Percentiles rank a stretch among this genome's conserved stretches.
Evolutionary conservation across 2,888 invertebrate species (phyloP).

Genomic region (Pollenia labialis): DNA sequence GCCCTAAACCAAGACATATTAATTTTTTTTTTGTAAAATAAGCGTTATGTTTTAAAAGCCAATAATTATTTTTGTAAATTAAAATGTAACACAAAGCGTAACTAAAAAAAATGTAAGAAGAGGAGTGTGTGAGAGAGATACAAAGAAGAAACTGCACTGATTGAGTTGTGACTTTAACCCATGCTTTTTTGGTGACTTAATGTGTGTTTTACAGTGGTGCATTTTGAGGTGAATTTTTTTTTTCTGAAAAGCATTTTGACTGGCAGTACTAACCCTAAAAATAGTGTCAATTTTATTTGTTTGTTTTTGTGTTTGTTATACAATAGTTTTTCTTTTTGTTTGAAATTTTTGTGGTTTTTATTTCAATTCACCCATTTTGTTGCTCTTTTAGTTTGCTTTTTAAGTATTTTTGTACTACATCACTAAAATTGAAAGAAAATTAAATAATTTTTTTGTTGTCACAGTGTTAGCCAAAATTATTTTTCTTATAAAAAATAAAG

Average conservation of each 20-base stretch:
- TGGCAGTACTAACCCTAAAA: slow-evolving; percentile 71
- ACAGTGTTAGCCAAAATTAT: slow-evolving; percentile 63
- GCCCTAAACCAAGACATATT: background rate
- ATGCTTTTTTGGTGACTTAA: slow-evolving; percentile 59
- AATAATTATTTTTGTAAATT: slow-evolving; percentile 9
- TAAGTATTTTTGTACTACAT: slow-evolving; percentile 56
- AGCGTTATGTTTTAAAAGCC: slow-evolving; percentile 51
- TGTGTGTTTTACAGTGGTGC: slow-evolving; percentile 51
- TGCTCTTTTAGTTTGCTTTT: slow-evolving; percentile 48
- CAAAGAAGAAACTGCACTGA: background rate
- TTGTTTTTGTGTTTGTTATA: slow-evolving; percentile 28
- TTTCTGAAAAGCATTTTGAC: slow-evolving; percentile 53
- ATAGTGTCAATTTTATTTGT: slow-evolving; percentile 48
- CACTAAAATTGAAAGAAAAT: slow-evolving; percentile 73
- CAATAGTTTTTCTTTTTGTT: slow-evolving; percentile 29
- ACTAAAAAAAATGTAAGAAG: background rate
- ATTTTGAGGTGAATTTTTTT: slow-evolving; percentile 26
- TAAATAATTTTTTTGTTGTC: slow-evolving; percentile 53
- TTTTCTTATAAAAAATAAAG: no score
- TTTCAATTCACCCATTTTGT: slow-evolving; percentile 67
- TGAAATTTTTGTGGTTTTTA: slow-evolving; percentile 53
- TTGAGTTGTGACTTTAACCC: slow-evolving; percentile 60
- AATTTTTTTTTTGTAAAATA: background rate
- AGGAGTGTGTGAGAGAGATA: background rate
- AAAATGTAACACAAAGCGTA: slow-evolving; percentile 12